Conservation (phyloP, 2,888 invertebrate genomes). For the Tenthredo distinguenda region DNA sequence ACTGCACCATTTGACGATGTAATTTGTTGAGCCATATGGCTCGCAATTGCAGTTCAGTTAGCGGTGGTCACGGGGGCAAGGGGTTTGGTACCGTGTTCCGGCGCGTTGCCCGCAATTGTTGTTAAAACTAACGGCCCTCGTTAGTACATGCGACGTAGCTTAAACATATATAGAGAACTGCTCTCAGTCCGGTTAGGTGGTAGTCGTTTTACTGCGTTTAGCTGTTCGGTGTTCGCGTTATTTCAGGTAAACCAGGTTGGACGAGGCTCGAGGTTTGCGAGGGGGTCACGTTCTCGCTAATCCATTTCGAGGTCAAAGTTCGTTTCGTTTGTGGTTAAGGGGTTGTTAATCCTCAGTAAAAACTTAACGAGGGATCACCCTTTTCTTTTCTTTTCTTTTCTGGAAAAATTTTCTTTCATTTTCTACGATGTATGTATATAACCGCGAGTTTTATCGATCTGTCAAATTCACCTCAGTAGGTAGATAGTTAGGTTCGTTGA, state of each 20-base stretch:
- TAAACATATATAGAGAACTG: constrained; percentile 15
- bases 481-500: background rate
- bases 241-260: constrained; percentile 3
- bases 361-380: background rate
- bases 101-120: constrained; percentile 49
- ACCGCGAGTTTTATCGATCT: background rate
- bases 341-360: background rate
- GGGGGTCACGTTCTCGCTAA: constrained; percentile 17
- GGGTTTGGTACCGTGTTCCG: background rate
- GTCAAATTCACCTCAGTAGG: background rate
- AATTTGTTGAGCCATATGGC: constrained; percentile 42
- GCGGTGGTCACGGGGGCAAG: background rate
- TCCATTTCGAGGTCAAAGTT: constrained; percentile 20
- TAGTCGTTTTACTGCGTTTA: constrained; percentile 31
- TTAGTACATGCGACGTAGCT: constrained; percentile 43
- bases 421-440: background rate
- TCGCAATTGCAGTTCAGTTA: constrained; percentile 50
- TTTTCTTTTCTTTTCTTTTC: background rate
- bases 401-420: background rate
- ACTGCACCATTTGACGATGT: constrained; percentile 21
- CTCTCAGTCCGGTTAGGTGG: background rate
- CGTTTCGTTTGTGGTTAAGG: background rate
- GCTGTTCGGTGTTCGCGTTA: background rate
- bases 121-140: constrained; percentile 52
- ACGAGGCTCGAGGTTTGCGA: background rate